These are phyloP conservation scores for Apis mellifera DNA, from an alignment of 1,140 invertebrate genomes.

Conservation along the genomic window DNA sequence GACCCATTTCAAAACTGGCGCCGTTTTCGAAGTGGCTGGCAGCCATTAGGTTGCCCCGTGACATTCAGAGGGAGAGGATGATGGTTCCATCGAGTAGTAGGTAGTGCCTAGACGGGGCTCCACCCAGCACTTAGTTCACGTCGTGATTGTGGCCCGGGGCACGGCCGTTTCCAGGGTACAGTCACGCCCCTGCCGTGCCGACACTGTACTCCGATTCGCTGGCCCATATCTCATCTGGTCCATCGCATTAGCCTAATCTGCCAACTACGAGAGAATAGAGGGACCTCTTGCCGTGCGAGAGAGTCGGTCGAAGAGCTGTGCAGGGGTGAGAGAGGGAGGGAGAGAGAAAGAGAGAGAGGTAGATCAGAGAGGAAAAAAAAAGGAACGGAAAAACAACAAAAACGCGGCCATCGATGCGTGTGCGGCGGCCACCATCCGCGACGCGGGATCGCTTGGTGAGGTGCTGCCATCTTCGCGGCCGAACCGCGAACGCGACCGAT, in stretches of 20 bases:
- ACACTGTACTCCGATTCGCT: constrained; percentile 79
- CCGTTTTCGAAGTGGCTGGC: constrained; percentile 71
- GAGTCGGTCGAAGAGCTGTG: background rate
- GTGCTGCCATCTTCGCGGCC: constrained; percentile 76
- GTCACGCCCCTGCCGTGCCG: constrained; percentile 77
- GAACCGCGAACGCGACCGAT: constrained; percentile 71
- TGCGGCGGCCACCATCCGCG: constrained; percentile 36
- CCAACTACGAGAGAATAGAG: constrained; percentile 61
- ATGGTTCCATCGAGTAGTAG: constrained; percentile 80
- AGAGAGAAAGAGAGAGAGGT: background rate
- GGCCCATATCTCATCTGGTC: constrained; percentile 80
- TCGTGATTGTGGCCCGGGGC: constrained; percentile 77
- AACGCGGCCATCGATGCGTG: constrained; percentile 79
- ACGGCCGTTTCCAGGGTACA: constrained; percentile 79
- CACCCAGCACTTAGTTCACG: constrained; percentile 81
- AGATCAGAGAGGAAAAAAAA: background rate
- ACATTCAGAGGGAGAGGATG: constrained; percentile 74
- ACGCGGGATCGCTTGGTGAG: constrained; percentile 74
- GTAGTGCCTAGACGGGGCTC: constrained; percentile 80
- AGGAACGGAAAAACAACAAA: constrained; percentile 61
- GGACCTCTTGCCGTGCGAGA: background rate
- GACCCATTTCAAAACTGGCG: constrained; percentile 74
- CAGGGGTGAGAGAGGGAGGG: background rate
- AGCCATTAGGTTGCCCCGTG: constrained; percentile 77
- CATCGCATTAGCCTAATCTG: constrained; percentile 80